Percentiles rank a stretch among this genome's conserved stretches.
phyloP scores from a whole-genome alignment of 2,888 invertebrate genomes.

The Lagria hirta region DNA sequence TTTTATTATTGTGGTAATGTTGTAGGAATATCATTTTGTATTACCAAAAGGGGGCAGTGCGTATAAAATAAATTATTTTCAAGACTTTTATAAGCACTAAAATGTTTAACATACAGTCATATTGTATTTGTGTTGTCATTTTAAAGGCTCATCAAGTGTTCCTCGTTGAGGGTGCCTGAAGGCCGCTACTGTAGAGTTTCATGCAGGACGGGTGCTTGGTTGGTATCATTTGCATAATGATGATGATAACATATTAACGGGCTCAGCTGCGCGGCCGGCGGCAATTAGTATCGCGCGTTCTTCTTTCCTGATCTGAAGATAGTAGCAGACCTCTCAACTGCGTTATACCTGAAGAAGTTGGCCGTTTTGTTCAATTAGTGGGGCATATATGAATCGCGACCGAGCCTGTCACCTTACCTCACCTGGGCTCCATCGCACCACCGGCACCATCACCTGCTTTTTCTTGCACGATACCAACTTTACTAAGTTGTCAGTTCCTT shows the following conservation, averaged over 20 bases:
- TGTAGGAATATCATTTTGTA: too few species aligned
- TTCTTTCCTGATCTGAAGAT: slow-evolving; percentile 39
- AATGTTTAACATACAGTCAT: too few species aligned
- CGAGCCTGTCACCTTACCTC: slow-evolving; percentile 41
- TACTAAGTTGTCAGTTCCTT: too few species aligned
- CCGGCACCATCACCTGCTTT: slow-evolving; percentile 23
- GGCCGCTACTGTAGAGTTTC: slow-evolving; percentile 34
- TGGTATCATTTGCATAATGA: slow-evolving; percentile 52
- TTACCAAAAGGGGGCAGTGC: too few species aligned
- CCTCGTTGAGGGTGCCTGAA: slow-evolving; percentile 34
- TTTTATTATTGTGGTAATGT: too few species aligned
- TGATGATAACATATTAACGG: slow-evolving; percentile 52
- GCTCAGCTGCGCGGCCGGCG: slow-evolving; percentile 50
- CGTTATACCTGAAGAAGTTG: too few species aligned
- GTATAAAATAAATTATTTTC: too few species aligned
- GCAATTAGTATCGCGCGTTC: slow-evolving; percentile 49
- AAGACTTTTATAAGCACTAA: too few species aligned
- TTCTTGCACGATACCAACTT: slow-evolving; percentile 18
- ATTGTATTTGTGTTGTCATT: too few species aligned
- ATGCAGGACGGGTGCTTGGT: slow-evolving; percentile 33
- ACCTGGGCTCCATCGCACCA: slow-evolving; percentile 33
- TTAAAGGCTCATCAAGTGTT: too few species aligned
- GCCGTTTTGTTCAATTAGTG: slow-evolving; percentile 45
- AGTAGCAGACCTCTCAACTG: slow-evolving; percentile 28
- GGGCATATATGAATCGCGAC: slow-evolving; percentile 42